These are phyloP conservation scores for Stylophora pistillata DNA, from an alignment of 64 coral and sea anemone genomes.

Conservation along the genomic window DNA sequence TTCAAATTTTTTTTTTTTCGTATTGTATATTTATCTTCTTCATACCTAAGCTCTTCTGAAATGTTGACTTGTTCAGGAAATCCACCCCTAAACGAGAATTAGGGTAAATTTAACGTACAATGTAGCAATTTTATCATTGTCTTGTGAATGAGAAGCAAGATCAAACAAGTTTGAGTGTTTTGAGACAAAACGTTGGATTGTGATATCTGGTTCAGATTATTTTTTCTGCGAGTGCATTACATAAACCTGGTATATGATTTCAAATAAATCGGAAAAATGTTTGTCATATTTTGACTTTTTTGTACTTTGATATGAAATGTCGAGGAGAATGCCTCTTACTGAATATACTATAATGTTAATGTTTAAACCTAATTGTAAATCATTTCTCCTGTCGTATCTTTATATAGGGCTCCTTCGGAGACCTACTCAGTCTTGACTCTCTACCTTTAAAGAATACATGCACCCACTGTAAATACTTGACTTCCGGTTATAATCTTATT, in stretches of 20 bases:
- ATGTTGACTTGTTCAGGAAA: not conserved
- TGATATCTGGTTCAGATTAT: conserved; percentile 26
- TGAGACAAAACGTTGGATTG: conserved; percentile 35
- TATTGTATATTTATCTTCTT: not conserved
- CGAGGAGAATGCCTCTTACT: not conserved
- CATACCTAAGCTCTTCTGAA: not conserved
- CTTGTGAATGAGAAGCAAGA: not conserved
- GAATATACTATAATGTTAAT: conserved; percentile 10
- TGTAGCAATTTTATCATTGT: not conserved
- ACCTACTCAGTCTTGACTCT: not conserved
- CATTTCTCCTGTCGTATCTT: not conserved
- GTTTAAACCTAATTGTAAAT: not conserved
- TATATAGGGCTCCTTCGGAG: not conserved
- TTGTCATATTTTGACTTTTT: conserved; percentile 38
- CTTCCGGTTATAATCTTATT: conserved; percentile 20
- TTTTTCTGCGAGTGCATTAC: not conserved
- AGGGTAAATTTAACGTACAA: not conserved
- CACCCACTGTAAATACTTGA: conserved; percentile 31
- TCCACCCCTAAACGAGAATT: not conserved
- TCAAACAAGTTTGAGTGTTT: conserved; percentile 11
- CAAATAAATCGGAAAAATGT: conserved; percentile 19
- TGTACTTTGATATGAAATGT: conserved; percentile 4
- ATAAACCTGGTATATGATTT: conserved; percentile 10
- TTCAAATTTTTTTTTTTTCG: not conserved
- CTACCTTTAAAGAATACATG: conserved; percentile 18